Evolutionary conservation across 1,140 invertebrate species (phyloP).

Genomic region (Chelonus insularis): DNA sequence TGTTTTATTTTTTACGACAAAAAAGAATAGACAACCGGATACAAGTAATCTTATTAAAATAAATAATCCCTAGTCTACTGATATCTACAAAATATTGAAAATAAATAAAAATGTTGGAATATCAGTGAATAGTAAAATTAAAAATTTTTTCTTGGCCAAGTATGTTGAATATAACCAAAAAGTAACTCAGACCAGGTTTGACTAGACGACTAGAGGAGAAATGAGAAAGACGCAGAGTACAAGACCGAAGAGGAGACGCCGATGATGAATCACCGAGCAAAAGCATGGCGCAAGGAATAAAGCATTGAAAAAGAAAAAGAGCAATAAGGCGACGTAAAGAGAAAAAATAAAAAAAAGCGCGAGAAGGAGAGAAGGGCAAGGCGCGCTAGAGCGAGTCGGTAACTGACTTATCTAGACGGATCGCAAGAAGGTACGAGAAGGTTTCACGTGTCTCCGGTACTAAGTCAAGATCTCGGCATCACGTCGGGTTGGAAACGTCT

Average conservation of each 20-base stretch:
- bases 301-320: slow-evolving; percentile 21
- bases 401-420: slow-evolving; percentile 56
- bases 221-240: slow-evolving; percentile 26
- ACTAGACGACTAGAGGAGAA: slow-evolving; percentile 16
- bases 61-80: too few relatives aligned
- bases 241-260: slow-evolving; percentile 47
- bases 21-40: too few relatives aligned
- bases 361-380: slow-evolving; percentile 25
- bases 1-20: too few relatives aligned
- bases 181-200: slow-evolving; percentile 9
- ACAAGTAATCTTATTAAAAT: too few relatives aligned
- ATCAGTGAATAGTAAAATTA: too few relatives aligned
- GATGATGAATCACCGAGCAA: slow-evolving; percentile 56
- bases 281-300: slow-evolving; percentile 29
- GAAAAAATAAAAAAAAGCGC: slow-evolving; percentile 13
- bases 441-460: slow-evolving; percentile 20
- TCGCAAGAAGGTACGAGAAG: slow-evolving; percentile 30
- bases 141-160: too few relatives aligned
- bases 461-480: slow-evolving; percentile 18
- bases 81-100: too few relatives aligned
- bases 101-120: too few relatives aligned
- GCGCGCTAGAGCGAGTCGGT: slow-evolving; percentile 57
- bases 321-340: not conserved
- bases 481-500: slow-evolving; percentile 4
- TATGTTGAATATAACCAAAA: slow-evolving; percentile 2